phyloP scores from a whole-genome alignment of 2,888 invertebrate species.

The Diplolepis rosae region DNA sequence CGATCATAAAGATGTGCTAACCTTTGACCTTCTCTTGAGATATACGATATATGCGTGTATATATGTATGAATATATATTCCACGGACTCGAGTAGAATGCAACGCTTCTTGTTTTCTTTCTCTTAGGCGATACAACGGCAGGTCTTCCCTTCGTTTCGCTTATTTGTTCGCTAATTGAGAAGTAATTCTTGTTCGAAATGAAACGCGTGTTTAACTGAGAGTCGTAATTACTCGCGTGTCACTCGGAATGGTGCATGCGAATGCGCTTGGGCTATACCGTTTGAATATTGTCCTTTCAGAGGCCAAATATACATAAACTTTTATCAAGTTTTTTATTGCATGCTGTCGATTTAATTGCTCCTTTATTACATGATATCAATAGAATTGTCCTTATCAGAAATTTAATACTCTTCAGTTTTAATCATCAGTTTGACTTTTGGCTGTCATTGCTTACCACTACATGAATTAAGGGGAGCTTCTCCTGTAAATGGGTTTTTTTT shows the following conservation, averaged over 20 bases:
- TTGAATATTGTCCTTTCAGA: constrained; percentile 18
- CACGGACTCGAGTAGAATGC: not conserved
- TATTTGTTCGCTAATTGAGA: constrained; percentile 36
- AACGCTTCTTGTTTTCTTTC: constrained; percentile 18
- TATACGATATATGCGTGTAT: not conserved
- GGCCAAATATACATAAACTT: not conserved
- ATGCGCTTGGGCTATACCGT: not conserved
- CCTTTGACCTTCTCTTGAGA: constrained; percentile 8
- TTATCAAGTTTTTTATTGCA: not conserved
- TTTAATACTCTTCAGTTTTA: not conserved
- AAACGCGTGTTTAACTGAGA: constrained; percentile 27
- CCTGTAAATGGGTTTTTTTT: too few relatives aligned
- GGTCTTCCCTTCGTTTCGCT: constrained; percentile 10
- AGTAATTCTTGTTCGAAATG: constrained; percentile 27
- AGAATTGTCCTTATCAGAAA: not conserved
- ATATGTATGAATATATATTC: not conserved
- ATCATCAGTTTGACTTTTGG: not conserved
- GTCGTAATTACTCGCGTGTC: constrained; percentile 30
- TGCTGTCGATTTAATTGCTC: not conserved
- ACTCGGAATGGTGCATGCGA: constrained; percentile 1
- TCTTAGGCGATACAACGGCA: not conserved
- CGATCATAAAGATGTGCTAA: not conserved
- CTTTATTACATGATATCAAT: constrained; percentile 19
- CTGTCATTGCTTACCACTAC: not conserved
- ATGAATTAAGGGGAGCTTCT: too few relatives aligned